Conservation (phyloP, 2,888 invertebrate species). For the Liodrosophila aerea region DNA sequence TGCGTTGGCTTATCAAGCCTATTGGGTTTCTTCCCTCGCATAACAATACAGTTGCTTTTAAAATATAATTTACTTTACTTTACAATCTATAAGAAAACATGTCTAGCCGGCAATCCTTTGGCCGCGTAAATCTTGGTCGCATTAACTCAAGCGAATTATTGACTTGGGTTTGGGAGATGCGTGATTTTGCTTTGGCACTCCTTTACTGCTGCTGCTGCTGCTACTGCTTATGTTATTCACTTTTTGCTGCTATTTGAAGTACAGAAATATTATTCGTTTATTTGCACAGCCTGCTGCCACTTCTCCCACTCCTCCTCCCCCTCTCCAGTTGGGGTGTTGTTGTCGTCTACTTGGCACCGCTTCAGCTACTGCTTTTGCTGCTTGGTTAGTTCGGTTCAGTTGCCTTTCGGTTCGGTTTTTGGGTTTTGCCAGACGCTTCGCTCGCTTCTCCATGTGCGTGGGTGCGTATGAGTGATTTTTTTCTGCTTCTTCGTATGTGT, state of each 20-base stretch:
- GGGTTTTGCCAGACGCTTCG: constrained; percentile 48
- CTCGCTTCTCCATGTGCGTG: constrained; percentile 59
- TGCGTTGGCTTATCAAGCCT: no score
- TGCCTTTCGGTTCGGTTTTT: constrained; percentile 38
- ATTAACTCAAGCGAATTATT: constrained; percentile 55
- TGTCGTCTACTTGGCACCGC: constrained; percentile 66
- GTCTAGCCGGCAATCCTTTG: constrained; percentile 29
- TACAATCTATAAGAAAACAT: background rate
- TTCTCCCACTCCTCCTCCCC: background rate
- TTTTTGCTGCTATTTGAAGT: constrained; percentile 46
- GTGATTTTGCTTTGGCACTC: constrained; percentile 33
- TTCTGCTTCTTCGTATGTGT: constrained; percentile 6
- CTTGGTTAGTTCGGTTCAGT: constrained; percentile 44
- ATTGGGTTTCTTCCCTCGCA: no score
- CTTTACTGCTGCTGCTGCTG: constrained; percentile 9
- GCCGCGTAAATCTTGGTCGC: constrained; percentile 24
- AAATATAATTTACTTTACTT: no score
- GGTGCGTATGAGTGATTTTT: constrained; percentile 74
- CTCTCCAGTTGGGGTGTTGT: no score
- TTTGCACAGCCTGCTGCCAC: constrained; percentile 51
- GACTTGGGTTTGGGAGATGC: constrained; percentile 36
- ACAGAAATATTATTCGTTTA: constrained; percentile 70
- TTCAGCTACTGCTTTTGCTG: constrained; percentile 28
- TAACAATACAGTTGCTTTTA: no score
- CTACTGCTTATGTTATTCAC: constrained; percentile 1